These are phyloP conservation scores for Sericinus montela DNA, from an alignment of 2,888 invertebrate species.

Conservation along the genomic window DNA sequence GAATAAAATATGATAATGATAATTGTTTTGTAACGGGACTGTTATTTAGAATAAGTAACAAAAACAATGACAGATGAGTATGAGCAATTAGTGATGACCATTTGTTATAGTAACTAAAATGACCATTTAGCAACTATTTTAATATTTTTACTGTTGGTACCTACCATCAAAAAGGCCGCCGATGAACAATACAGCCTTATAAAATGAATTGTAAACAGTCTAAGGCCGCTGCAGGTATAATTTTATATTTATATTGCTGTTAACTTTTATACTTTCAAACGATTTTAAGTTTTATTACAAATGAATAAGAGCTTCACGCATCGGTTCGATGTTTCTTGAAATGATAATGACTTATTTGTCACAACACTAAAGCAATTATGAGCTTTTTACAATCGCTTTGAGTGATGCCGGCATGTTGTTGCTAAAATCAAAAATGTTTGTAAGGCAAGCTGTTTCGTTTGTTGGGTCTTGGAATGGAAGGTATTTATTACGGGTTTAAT, in stretches of 20 bases:
- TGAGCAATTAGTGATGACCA: too few species aligned
- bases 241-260: conserved; percentile 20
- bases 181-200: conserved; percentile 19
- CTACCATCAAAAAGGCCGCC: conserved; percentile 28
- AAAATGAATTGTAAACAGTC: conserved; percentile 23
- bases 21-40: background rate
- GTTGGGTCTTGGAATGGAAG: conserved; percentile 2
- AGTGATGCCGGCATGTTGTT: conserved; percentile 40
- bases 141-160: conserved; percentile 32
- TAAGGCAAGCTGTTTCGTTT: conserved; percentile 3
- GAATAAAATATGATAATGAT: too few species aligned
- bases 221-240: conserved; percentile 33
- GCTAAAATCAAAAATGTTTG: conserved; percentile 14
- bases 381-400: conserved; percentile 54
- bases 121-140: conserved; percentile 15
- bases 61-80: too few species aligned
- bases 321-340: background rate
- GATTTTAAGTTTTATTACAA: conserved; percentile 21
- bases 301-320: conserved; percentile 9
- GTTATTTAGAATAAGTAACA: background rate
- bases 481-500: conserved; percentile 42
- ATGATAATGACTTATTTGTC: conserved; percentile 19
- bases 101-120: conserved; percentile 9
- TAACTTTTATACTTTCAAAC: background rate
- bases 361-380: conserved; percentile 44